Evolutionary conservation across 2,797 vertebrate species (phyloP).

Genomic region (Erethizon dorsatum): DNA sequence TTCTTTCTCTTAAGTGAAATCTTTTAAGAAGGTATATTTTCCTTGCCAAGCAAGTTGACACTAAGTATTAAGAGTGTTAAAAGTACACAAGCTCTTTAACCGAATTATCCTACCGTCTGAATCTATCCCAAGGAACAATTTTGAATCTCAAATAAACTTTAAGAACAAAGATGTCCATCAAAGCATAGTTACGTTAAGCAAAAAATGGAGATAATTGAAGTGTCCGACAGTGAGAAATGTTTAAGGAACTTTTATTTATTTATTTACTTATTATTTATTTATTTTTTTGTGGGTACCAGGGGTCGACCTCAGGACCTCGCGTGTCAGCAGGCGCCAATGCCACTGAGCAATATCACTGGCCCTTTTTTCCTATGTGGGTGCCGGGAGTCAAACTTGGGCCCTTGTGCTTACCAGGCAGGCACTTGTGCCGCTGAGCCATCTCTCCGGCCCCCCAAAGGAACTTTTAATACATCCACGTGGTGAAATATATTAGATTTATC

Average conservation of each 20-base stretch:
- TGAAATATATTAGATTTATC: neutral
- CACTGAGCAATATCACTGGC: too few relatives aligned
- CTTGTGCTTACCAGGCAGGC: too few relatives aligned
- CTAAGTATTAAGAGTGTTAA: neutral
- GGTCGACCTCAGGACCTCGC: too few relatives aligned
- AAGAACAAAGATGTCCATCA: neutral
- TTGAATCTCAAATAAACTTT: neutral
- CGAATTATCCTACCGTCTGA: neutral
- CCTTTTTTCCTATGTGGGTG: too few relatives aligned
- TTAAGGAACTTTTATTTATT: neutral
- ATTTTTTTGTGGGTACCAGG: too few relatives aligned
- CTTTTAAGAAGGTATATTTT: constrained; percentile 28
- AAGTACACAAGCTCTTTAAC: neutral
- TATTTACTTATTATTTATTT: too few relatives aligned
- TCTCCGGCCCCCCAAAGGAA: neutral
- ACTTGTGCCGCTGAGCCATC: too few relatives aligned
- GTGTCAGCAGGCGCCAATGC: too few relatives aligned
- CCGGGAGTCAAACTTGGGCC: too few relatives aligned
- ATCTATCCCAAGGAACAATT: neutral
- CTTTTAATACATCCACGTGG: neutral
- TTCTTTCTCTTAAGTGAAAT: neutral
- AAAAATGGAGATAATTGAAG: neutral
- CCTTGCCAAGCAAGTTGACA: neutral
- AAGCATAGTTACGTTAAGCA: neutral
- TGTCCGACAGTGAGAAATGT: neutral